Conservation (phyloP, 2,888 invertebrate species). For the Melieria picta region DNA sequence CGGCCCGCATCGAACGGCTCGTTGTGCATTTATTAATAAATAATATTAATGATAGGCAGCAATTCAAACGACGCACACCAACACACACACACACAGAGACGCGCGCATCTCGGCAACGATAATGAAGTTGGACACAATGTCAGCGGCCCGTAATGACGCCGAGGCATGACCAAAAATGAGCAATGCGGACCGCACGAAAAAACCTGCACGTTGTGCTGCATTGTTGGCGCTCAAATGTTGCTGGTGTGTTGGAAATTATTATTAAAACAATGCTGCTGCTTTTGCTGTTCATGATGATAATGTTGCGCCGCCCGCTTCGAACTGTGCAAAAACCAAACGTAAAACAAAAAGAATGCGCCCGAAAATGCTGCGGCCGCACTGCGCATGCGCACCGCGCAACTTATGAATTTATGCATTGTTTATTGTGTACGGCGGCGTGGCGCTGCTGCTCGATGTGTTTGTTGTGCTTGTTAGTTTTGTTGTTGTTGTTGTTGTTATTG, state of each 20-base stretch:
- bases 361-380: slow-evolving; percentile 16
- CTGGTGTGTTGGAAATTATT: neutral
- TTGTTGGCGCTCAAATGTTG: no score
- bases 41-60: slow-evolving; percentile 38
- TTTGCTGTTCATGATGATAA: neutral
- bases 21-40: slow-evolving; percentile 51
- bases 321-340: slow-evolving; percentile 21
- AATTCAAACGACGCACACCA: neutral
- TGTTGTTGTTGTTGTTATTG: neutral
- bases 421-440: neutral
- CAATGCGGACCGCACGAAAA: no score
- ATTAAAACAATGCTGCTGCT: neutral
- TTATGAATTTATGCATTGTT: slow-evolving; percentile 40
- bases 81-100: neutral
- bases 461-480: neutral
- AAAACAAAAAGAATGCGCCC: slow-evolving; percentile 9
- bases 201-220: no score
- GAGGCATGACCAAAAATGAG: no score
- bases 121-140: no score
- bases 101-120: no score
- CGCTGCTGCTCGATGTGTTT: slow-evolving; percentile 11
- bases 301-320: slow-evolving; percentile 24
- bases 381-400: slow-evolving; percentile 21
- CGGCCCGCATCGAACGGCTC: slow-evolving; percentile 28
- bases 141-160: no score